Evolutionary conservation across 2,888 invertebrate species (phyloP).

Genomic region (Seira musarum): DNA sequence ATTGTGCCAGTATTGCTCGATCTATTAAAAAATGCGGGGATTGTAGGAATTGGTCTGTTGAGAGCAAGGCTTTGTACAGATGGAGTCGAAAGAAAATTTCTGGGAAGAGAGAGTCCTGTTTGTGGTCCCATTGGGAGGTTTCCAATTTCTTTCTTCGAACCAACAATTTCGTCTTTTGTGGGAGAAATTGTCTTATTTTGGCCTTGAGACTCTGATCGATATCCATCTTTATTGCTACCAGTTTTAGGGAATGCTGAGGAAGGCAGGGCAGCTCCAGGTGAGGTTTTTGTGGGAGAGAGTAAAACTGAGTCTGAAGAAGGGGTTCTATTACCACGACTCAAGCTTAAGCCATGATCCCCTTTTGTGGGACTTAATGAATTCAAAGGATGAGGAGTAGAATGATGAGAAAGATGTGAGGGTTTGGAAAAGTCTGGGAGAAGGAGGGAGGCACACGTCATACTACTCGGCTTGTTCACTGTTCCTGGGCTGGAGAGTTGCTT

Average conservation of each 20-base stretch:
- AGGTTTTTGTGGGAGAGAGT: constrained; percentile 44
- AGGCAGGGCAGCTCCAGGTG: constrained; percentile 40
- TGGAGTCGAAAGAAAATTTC: constrained; percentile 20
- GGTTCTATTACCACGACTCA: constrained; percentile 48
- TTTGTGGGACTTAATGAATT: constrained; percentile 59
- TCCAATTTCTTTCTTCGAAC: constrained; percentile 52
- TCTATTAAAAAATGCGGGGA: constrained; percentile 49
- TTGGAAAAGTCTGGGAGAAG: constrained; percentile 49
- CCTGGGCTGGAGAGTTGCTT: constrained; percentile 25
- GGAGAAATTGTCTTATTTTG: constrained; percentile 42
- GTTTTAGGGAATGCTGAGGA: constrained; percentile 25
- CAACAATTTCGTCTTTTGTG: constrained; percentile 35
- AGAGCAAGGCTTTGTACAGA: constrained; percentile 29
- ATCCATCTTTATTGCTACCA: constrained; percentile 39
- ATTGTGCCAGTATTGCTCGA: neutral
- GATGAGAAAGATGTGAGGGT: constrained; percentile 39
- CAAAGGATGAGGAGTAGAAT: constrained; percentile 41
- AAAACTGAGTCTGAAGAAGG: constrained; percentile 53
- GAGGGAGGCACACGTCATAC: constrained; percentile 56
- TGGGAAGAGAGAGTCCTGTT: constrained; percentile 44
- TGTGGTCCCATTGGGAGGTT: constrained; percentile 50
- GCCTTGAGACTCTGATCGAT: constrained; percentile 29
- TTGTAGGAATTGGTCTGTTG: constrained; percentile 50
- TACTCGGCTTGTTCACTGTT: constrained; percentile 42
- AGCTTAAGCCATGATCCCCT: constrained; percentile 45